phyloP scores from a whole-genome alignment of 2,113 vertebrate genomes.

The Gallinago undulata region DNA sequence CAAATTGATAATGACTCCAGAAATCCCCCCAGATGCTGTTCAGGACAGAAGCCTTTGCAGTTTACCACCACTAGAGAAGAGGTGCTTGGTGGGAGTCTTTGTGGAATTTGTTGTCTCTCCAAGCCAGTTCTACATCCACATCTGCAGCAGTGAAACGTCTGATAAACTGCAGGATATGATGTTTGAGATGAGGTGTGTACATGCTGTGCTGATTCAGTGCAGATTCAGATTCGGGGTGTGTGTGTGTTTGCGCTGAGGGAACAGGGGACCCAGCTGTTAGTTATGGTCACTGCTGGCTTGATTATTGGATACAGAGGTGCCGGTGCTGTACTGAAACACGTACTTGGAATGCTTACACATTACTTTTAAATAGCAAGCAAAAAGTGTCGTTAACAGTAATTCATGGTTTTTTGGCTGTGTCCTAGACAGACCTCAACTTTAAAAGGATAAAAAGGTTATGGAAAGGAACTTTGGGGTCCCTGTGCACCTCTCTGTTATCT shows the following conservation, averaged over 20 bases:
- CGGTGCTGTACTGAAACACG: background rate
- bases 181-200: constrained; percentile 89
- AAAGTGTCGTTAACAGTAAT: background rate
- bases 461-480: background rate
- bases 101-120: constrained; percentile 85
- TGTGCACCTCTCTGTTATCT: background rate
- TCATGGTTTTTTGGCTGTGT: background rate
- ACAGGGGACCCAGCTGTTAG: background rate
- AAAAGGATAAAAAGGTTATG: background rate
- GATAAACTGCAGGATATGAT: constrained; percentile 86
- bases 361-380: background rate
- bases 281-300: background rate
- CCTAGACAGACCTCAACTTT: background rate
- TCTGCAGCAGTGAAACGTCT: constrained; percentile 74
- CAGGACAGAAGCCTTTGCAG: constrained; percentile 75
- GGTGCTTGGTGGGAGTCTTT: constrained; percentile 77
- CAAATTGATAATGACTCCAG: background rate
- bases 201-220: background rate
- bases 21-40: constrained; percentile 85
- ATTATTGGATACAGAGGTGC: background rate
- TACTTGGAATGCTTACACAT: background rate
- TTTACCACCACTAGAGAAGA: constrained; percentile 65
- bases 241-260: background rate
- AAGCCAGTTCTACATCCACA: constrained; percentile 85
- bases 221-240: accelerated